A percentile compares a stretch with the other conserved stretches of the same genome.
Evolutionary conservation across 2,797 vertebrate species (phyloP).

Genomic region (Erpetoichthys calabaricus): DNA sequence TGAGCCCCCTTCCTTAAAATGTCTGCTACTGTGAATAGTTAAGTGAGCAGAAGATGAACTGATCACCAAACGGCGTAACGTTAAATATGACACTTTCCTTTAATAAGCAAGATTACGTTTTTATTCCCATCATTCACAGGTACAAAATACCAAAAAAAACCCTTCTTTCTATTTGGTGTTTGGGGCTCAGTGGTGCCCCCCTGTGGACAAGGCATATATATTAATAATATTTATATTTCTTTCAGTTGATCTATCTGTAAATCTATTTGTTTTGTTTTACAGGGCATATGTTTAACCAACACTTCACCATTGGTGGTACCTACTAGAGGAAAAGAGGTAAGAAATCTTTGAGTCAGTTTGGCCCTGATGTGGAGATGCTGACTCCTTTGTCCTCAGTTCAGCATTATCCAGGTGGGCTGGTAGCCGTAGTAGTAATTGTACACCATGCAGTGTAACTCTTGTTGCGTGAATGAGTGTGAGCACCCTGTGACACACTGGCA

Average conservation of each 20-base stretch:
- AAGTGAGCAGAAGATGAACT: no score
- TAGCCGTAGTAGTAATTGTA: no score
- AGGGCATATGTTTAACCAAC: conserved; percentile 60
- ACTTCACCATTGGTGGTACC: conserved; percentile 56
- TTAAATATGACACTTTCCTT: neutral
- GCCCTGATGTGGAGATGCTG: neutral
- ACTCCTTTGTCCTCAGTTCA: neutral
- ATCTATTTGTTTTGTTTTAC: conserved; percentile 5
- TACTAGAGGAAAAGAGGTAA: conserved; percentile 49
- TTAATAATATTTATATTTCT: neutral
- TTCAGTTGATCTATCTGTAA: neutral
- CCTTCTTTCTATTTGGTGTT: no score
- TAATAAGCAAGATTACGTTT: neutral
- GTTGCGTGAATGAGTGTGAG: no score
- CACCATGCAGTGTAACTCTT: no score
- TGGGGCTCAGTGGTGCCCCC: no score
- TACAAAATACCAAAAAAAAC: no score
- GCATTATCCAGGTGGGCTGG: neutral
- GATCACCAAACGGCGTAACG: no score
- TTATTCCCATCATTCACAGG: neutral
- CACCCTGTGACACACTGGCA: no score
- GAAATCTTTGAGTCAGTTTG: neutral
- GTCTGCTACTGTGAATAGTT: no score
- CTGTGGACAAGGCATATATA: no score
- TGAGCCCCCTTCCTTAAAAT: no score